phyloP scores from a whole-genome alignment of 2,797 vertebrate species.

The Todus mexicanus region DNA sequence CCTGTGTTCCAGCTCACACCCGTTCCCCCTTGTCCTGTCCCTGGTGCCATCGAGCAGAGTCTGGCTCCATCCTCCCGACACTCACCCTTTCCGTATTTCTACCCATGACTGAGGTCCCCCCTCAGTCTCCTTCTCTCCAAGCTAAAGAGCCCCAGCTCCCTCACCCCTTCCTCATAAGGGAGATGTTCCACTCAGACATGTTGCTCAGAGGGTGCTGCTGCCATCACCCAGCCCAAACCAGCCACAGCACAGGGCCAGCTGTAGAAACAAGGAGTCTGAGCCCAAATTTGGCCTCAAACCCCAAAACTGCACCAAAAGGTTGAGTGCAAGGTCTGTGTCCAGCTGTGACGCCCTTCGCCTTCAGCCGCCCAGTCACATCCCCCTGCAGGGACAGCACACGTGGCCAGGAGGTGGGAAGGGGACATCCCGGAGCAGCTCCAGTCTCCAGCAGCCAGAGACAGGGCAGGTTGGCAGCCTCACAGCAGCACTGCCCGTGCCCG shows the following conservation, averaged over 20 bases:
- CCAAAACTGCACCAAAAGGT: background rate
- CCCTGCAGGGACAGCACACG: accelerated
- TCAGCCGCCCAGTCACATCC: accelerated
- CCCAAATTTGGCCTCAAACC: background rate
- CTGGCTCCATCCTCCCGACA: too few species aligned
- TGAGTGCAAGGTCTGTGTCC: background rate
- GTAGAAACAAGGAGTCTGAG: background rate
- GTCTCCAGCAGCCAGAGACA: background rate
- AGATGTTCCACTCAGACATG: too few species aligned
- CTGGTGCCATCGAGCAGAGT: too few species aligned
- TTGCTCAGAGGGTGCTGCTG: background rate
- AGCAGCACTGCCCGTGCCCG: background rate
- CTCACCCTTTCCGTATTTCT: too few species aligned
- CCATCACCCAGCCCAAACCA: background rate
- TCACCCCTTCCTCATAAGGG: too few species aligned
- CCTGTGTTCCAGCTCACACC: too few species aligned
- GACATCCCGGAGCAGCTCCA: background rate
- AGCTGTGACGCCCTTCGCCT: accelerated
- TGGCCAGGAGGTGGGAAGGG: accelerated
- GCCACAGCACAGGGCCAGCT: background rate
- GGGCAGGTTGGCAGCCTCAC: background rate
- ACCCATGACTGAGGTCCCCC: too few species aligned
- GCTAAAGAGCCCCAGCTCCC: too few species aligned
- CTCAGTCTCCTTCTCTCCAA: too few species aligned
- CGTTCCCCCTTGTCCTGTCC: too few species aligned